phyloP scores from a whole-genome alignment of 2,888 invertebrate species.

The Teleiodes luculella region DNA sequence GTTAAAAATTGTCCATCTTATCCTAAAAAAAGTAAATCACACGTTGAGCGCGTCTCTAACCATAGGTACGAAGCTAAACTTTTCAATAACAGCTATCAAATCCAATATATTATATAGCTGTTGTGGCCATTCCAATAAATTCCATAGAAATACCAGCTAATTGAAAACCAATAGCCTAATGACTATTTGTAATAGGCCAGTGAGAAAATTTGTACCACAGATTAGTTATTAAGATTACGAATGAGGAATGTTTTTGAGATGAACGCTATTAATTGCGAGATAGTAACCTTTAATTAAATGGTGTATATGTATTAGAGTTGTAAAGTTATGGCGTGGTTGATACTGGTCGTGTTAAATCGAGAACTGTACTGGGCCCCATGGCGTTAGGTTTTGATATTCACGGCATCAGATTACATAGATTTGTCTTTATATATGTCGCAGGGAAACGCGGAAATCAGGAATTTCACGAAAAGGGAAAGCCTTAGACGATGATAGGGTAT shows the following conservation, averaged over 20 bases:
- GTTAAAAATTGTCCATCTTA: too few species aligned
- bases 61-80: too few species aligned
- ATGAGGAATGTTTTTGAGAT: slow-evolving; percentile 52
- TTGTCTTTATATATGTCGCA: neutral
- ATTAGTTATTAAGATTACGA: slow-evolving; percentile 69
- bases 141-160: slow-evolving; percentile 49
- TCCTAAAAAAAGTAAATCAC: too few species aligned
- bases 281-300: slow-evolving; percentile 17
- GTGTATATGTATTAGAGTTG: slow-evolving; percentile 11
- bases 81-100: too few species aligned
- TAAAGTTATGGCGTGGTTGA: slow-evolving; percentile 5
- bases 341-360: slow-evolving; percentile 8
- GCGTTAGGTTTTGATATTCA: neutral
- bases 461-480: too few species aligned
- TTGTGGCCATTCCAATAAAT: slow-evolving; percentile 43
- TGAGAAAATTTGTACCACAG: slow-evolving; percentile 58
- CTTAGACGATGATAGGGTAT: too few species aligned
- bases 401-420: neutral
- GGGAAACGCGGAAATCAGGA: too few species aligned
- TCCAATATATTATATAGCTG: too few species aligned
- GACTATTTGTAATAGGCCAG: slow-evolving; percentile 52
- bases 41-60: too few species aligned
- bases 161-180: slow-evolving; percentile 49
- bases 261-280: slow-evolving; percentile 22
- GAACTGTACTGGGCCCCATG: slow-evolving; percentile 5